Evolutionary conservation across 1,140 invertebrate genomes (phyloP), one percentile per base, ranked within the genome.

Genomic region (Drosophila burlai): DNA sequence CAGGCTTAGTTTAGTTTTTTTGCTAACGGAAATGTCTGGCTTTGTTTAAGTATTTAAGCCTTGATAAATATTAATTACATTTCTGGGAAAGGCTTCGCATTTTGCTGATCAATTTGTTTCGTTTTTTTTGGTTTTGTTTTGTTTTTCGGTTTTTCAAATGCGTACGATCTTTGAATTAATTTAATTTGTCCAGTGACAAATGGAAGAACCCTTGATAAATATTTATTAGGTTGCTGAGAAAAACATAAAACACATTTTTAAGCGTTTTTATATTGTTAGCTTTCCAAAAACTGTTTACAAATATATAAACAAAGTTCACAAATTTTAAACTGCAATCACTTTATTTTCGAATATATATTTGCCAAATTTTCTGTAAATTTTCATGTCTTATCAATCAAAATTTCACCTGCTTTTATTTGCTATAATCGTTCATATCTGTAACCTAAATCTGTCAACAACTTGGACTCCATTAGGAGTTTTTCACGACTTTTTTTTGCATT

Each of bases 391-490:
- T 8, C 4, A 26, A 55, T 29, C 13, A 0, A 38, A 55, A 40
- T 29, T 42, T 16, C 34, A 11, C 24, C 3, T 21, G 5, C 5
- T 31, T 6, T 59, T 59, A 18, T 43, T 59, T 59, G 38, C 38
- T 45, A 6, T 59, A 43, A 26, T 43, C n/a, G 31, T 6, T 31
- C 15, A 42, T 71, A 60, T 60, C 38, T 72, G 0, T 60, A 71
- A 60, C 67, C 54, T 29, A 72, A 61, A 73, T 73, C 54, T 73
- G 68, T 11, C n/a, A 60, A 11, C 10, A 43, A 42, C 24, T 31
- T 50, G 43, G 24, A 52, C 43, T 43, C 42, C 42, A 54, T 49
- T 67, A 72, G 69, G 36, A n/a, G 67, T 31, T 83, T 80, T 87
- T 85, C 65, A 67, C 40, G 40, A 45, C 10, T 72, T 55, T 65